phyloP scores from a whole-genome alignment of 2,113 vertebrate species.

The Oreocharis arfaki region DNA sequence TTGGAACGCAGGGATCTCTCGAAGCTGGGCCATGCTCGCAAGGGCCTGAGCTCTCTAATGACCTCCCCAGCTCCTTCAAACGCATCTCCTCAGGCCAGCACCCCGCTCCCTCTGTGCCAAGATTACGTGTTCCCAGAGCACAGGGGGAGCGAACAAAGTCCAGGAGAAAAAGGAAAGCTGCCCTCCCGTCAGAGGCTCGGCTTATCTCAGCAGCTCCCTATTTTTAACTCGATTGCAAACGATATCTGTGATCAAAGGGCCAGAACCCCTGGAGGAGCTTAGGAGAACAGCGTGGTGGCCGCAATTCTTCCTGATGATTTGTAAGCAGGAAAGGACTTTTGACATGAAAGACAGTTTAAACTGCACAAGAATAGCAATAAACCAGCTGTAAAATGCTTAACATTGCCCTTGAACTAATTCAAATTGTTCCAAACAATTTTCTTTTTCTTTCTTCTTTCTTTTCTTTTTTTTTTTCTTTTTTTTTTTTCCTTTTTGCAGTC shows the following conservation, averaged over 20 bases:
- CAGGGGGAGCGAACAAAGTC: slow-evolving; percentile 61
- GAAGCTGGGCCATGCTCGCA: not conserved
- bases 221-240: slow-evolving; percentile 83
- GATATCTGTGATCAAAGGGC: slow-evolving; percentile 86
- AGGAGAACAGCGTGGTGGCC: slow-evolving; percentile 74
- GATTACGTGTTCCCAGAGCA: slow-evolving; percentile 69
- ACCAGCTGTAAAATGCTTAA: slow-evolving; percentile 80
- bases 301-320: slow-evolving; percentile 84
- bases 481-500: slow-evolving; percentile 49
- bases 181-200: slow-evolving; percentile 73
- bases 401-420: slow-evolving; percentile 80
- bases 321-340: slow-evolving; percentile 92
- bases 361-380: slow-evolving; percentile 84
- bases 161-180: slow-evolving; percentile 61
- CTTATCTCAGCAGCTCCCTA: slow-evolving; percentile 83
- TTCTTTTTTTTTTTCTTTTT: not conserved
- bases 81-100: slow-evolving; percentile 49
- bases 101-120: slow-evolving; percentile 20
- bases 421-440: slow-evolving; percentile 79
- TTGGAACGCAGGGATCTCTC: not conserved
- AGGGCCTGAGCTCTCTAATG: not conserved
- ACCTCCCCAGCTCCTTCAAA: not conserved
- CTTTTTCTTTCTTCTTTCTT: not conserved
- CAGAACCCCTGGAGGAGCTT: slow-evolving; percentile 75
- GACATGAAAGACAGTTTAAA: slow-evolving; percentile 90